phyloP scores from a whole-genome alignment of 2,113 vertebrate species.

The Cervus canadensis region DNA sequence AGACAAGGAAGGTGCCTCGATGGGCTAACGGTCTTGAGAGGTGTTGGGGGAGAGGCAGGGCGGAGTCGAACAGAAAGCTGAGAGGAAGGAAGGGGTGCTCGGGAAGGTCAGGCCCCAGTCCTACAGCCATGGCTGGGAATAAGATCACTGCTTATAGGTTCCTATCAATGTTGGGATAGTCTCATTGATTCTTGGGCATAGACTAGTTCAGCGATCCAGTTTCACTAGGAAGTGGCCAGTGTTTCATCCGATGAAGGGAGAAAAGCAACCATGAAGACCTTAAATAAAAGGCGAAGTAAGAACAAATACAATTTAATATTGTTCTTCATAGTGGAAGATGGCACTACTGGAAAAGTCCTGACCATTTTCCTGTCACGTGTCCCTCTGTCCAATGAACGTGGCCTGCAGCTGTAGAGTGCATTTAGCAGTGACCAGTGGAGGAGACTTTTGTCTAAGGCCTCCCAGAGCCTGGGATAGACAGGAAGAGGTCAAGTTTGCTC shows the following conservation, averaged over 20 bases:
- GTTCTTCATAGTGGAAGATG: not conserved
- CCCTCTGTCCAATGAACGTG: not conserved
- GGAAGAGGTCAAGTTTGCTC: not conserved
- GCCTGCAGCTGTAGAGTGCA: not conserved
- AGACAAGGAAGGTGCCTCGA: not conserved
- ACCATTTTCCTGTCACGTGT: not conserved
- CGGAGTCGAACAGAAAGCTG: not conserved
- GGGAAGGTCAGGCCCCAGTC: not conserved
- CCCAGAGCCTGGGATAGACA: not conserved
- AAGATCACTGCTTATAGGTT: not conserved
- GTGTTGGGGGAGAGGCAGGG: not conserved
- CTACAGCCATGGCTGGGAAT: not conserved
- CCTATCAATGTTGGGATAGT: not conserved
- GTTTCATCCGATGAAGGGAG: not conserved
- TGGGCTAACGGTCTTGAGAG: not conserved
- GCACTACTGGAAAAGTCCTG: not conserved
- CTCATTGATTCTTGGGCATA: not conserved
- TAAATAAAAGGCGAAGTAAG: not conserved
- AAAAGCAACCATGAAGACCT: not conserved
- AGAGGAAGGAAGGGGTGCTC: not conserved
- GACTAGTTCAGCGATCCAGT: not conserved
- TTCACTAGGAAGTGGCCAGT: not conserved
- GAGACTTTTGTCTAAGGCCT: not conserved
- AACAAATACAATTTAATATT: not conserved
- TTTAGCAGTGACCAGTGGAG: not conserved